A percentile compares a stretch with the other conserved stretches of the same genome.
These are phyloP conservation scores for Aphidius colemani DNA, from an alignment of 2,888 invertebrate genomes.

Conservation along the genomic window DNA sequence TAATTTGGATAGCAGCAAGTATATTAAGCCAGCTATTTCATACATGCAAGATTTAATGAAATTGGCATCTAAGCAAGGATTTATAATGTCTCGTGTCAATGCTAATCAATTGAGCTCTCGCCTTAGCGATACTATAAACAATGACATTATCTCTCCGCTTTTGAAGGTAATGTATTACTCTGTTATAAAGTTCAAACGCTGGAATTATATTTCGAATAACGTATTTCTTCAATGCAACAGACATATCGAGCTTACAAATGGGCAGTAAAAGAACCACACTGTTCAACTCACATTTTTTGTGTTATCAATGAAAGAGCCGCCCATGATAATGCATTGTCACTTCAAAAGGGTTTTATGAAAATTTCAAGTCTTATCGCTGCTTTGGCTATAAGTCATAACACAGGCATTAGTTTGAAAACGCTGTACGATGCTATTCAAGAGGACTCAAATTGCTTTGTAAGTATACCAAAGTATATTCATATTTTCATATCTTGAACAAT, in stretches of 20 bases:
- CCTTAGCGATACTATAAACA: conserved; percentile 78
- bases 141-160: conserved; percentile 82
- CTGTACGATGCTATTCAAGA: conserved; percentile 77
- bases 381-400: conserved; percentile 76
- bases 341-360: conserved; percentile 72
- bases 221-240: conserved; percentile 45
- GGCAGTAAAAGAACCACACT: conserved; percentile 70
- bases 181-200: too few species aligned
- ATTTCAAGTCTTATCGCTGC: conserved; percentile 76
- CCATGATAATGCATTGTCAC: conserved; percentile 61
- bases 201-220: too few species aligned
- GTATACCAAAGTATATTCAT: conserved; percentile 36
- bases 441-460: conserved; percentile 72
- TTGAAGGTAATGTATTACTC: conserved; percentile 59
- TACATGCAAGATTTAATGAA: conserved; percentile 74
- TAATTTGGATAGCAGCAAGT: conserved; percentile 73
- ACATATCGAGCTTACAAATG: conserved; percentile 82
- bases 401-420: conserved; percentile 78
- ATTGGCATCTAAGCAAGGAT: conserved; percentile 72
- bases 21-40: conserved; percentile 76
- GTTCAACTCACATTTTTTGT: conserved; percentile 80
- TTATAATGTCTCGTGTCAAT: conserved; percentile 69
- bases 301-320: conserved; percentile 72
- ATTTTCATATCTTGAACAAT: neutral
- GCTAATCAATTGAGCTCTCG: conserved; percentile 75